Evolutionary conservation across 2,888 invertebrate species (phyloP).

Genomic region (Pristionchus exspectatus): DNA sequence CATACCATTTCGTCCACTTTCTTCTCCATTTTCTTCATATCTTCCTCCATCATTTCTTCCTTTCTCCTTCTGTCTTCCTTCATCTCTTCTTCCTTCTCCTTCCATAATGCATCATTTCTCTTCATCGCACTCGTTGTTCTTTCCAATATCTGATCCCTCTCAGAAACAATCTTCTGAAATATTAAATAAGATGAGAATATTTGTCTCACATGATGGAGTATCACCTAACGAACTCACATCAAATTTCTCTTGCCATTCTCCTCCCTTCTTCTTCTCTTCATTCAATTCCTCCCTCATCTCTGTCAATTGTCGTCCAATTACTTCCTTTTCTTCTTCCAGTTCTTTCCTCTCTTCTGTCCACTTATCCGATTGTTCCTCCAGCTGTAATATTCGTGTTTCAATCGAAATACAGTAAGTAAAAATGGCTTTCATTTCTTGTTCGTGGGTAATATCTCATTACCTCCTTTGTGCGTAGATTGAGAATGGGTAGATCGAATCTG

Average conservation of each 20-base stretch:
- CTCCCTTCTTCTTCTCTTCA: neutral
- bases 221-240: neutral
- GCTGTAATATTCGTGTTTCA: neutral
- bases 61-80: neutral
- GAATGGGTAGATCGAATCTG: neutral
- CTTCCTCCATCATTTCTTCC: neutral
- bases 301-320: neutral
- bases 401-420: neutral
- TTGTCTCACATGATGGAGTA: no score
- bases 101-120: neutral
- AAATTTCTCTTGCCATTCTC: neutral
- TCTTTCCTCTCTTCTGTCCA: neutral
- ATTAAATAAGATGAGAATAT: neutral
- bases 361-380: neutral
- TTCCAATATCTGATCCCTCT: neutral
- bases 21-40: neutral
- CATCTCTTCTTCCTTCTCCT: neutral
- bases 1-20: neutral
- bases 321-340: neutral
- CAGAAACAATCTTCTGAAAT: neutral
- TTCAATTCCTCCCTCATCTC: neutral
- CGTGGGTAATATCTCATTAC: neutral
- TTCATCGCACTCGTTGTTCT: neutral
- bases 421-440: neutral
- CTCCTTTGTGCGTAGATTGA: neutral